Percentiles rank a stretch among this genome's conserved stretches.
These are phyloP conservation scores for Pseudotriccus pelzelni DNA, from an alignment of 2,797 vertebrate genomes.

Conservation along the genomic window DNA sequence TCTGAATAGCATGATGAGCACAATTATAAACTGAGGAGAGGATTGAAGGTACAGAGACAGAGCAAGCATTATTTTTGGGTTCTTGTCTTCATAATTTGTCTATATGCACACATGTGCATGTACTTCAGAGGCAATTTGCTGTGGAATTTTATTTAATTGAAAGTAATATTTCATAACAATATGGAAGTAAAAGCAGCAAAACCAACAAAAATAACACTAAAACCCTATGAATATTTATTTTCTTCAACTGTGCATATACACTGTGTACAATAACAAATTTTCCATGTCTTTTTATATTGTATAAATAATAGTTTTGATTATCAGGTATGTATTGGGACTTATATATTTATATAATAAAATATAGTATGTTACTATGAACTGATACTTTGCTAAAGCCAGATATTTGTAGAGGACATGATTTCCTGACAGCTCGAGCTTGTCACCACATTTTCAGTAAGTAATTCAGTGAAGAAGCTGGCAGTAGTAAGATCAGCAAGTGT, in stretches of 20 bases:
- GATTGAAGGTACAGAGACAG: not conserved
- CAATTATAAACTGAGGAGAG: not conserved
- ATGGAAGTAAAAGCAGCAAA: not conserved
- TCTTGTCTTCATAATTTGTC: not conserved
- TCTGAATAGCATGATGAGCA: not conserved
- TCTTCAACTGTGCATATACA: not conserved
- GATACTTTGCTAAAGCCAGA: not conserved
- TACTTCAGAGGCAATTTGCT: not conserved
- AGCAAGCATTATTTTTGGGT: not conserved
- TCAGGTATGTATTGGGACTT: not conserved
- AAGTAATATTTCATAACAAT: not conserved
- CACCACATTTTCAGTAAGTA: not conserved
- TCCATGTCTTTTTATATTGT: rapidly evolving
- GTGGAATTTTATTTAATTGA: not conserved
- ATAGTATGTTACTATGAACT: not conserved
- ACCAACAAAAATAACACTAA: not conserved
- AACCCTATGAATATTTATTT: not conserved
- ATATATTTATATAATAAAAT: not conserved
- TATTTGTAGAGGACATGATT: not conserved
- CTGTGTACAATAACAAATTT: not conserved
- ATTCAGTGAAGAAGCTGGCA: not conserved
- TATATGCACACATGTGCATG: rapidly evolving
- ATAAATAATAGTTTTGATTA: not conserved
- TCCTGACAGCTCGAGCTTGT: not conserved
- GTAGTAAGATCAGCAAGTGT: not conserved